Base-by-base conservation (phyloP, 2,797 vertebrate species). In the Sebastes glaucus region DNA sequence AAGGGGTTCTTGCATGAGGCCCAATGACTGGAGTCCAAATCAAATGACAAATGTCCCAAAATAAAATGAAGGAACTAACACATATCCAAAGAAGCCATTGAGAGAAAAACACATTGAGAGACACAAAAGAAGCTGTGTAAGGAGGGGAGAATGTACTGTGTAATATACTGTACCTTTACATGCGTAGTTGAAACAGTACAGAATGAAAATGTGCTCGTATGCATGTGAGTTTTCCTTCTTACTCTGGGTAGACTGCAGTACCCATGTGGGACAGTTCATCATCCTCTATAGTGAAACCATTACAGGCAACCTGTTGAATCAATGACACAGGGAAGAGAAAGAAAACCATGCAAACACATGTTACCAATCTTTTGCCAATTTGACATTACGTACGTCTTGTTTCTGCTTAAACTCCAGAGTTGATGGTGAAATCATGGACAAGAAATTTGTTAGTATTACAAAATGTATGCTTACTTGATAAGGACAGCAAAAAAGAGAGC, bases 241-340 rank as follows among this genome's bases (percentile, higher is more conserved):
- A 99, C 98, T 99, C 97, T 25, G 98, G 98, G 88, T 98, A 99
- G 90, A 99, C 88, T 2, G 98, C 98, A 59, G 98, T 98, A 63
- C 98, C 98, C 88, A 99, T 81, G 68, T 98, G 97, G 73, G 96
- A 98, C 65, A 99, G 96, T 68, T 99, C 98, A 86, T 99, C 98
- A 8, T 99, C 98, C 91, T 99, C 98, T 80, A 99, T 96, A 3
- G 98, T 98, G 92, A 99, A 99, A 70, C 98, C 98, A 66, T 99
- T 99, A 83, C 98, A 99, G 87, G 98, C 97, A 62, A 99, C 97
- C 98, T 99, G 77, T 73, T 68, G 33, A 59, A 59, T 2, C 55
- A 30, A 76, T 5, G 14, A 61, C 64, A 77, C 1, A 25, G 9
- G n/a, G 22, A 7, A 75, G 55, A 56, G 6, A 56, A 23, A 18